Evolutionary conservation across 2,888 invertebrate species (phyloP), one percentile per base, ranked within the genome.

Genomic region (Congeria kusceri): DNA sequence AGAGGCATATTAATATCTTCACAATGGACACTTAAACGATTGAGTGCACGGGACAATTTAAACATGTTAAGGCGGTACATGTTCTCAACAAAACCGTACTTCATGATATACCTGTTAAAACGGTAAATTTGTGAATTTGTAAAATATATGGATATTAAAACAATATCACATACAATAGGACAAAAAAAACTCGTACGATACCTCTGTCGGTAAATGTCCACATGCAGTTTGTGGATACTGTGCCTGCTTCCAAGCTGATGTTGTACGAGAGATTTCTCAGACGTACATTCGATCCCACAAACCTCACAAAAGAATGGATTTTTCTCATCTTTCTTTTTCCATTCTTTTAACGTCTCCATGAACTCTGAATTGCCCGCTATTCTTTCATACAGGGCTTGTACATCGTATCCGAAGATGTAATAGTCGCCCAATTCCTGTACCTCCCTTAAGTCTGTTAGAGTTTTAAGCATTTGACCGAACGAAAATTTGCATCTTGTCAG

Each of bases 391-490:
- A 66, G 20, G 18, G 15, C 72, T 20, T 73, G 72, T 11, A 66
- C 53, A 28, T 73, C 72, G 25, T 73, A 5, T 9, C 65, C 72
- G 39, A 73, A 73, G 44, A 53, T 49, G 20, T 39, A 65, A 20
- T 73, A 73, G 29, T 73, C 72, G 15, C 72, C 72, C 2, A 73
- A 49, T 57, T 73, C 72, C 20, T 61, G 61, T 27, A 65, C 32
- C 9, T 27, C 9, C n/a, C 65, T 73, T 0, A 18, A 23, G 1
- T n/a, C 25, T 39, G 44, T 66, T 4, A 73, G 25, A 13, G 59
- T 23, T 39, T 20, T 25, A 11, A 73, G 23, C 29, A 73, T 27
- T 57, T 58, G 39, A 7, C 72, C 47, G 44, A 58, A 73, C 32
- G 57, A n/a, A 23, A 32, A 61, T 39, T 15, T 39, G 15, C 15